Conservation (phyloP, 2,797 vertebrate species). For the Limnodromus scolopaceus region DNA sequence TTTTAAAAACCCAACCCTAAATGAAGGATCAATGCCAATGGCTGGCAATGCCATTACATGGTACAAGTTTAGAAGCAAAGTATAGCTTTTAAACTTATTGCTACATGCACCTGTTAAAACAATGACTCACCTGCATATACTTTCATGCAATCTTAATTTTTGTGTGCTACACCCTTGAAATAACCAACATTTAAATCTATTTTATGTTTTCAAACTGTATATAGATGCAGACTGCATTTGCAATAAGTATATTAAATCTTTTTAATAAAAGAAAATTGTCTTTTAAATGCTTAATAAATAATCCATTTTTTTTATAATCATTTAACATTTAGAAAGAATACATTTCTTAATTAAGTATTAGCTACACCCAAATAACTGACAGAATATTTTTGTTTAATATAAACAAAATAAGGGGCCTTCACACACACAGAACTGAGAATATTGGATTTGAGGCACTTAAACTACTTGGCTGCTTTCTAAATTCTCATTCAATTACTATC, state of each 20-base stretch:
- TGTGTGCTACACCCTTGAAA: background rate
- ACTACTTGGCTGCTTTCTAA: background rate
- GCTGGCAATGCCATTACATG: background rate
- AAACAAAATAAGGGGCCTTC: background rate
- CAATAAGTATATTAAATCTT: background rate
- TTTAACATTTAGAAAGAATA: background rate
- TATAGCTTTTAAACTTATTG: constrained; percentile 2
- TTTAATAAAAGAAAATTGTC: background rate
- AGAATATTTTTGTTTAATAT: background rate
- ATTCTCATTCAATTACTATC: background rate
- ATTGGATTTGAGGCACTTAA: background rate
- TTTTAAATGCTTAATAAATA: background rate
- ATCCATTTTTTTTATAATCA: background rate
- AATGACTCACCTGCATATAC: constrained; percentile 16
- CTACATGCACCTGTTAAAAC: constrained; percentile 45
- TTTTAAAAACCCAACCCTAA: background rate
- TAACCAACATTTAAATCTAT: background rate
- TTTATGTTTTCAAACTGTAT: background rate
- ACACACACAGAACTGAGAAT: background rate
- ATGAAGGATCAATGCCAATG: background rate
- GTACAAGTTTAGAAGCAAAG: background rate
- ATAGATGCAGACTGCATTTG: background rate
- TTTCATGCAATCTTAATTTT: background rate
- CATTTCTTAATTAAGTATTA: background rate
- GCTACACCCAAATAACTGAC: background rate